phyloP scores from a whole-genome alignment of 2,797 vertebrate genomes.

The Karalla daura region DNA sequence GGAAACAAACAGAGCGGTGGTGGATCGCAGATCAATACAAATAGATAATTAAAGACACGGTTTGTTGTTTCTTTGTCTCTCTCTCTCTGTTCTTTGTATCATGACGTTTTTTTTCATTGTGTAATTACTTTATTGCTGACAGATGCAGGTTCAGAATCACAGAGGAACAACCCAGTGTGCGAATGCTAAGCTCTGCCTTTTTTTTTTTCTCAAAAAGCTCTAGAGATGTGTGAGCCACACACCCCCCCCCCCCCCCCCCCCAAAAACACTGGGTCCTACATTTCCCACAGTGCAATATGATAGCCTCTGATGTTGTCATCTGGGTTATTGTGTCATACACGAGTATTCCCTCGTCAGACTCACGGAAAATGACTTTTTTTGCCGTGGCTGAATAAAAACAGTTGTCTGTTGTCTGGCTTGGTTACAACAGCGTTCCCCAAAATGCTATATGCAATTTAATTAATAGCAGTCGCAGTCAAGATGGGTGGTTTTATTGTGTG shows the following conservation, averaged over 20 bases:
- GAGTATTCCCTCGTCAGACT: not conserved
- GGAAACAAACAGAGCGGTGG: slow-evolving; percentile 18
- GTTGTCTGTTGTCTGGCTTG: too few relatives aligned
- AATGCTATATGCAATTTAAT: not conserved
- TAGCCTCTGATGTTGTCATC: not conserved
- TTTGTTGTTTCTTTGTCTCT: slow-evolving; percentile 18
- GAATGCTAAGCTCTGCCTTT: not conserved
- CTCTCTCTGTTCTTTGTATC: not conserved
- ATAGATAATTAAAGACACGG: slow-evolving; percentile 6
- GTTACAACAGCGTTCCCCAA: too few relatives aligned
- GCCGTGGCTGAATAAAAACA: too few relatives aligned
- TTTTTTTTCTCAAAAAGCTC: not conserved
- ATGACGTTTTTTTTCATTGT: too few relatives aligned
- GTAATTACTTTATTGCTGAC: not conserved
- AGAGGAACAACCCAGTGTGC: not conserved
- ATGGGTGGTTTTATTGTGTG: too few relatives aligned
- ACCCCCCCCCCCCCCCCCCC: too few relatives aligned
- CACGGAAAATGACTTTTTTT: not conserved
- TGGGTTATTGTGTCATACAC: not conserved
- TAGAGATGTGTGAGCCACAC: not conserved
- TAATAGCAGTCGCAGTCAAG: too few relatives aligned
- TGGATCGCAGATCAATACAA: slow-evolving; percentile 31
- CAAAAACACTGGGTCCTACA: not conserved
- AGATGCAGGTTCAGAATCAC: not conserved
- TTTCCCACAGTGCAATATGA: slow-evolving; percentile 7